Evolutionary conservation across 1,140 invertebrate genomes (phyloP), one percentile per base, ranked within the genome.

Genomic region (Cylas formicarius): DNA sequence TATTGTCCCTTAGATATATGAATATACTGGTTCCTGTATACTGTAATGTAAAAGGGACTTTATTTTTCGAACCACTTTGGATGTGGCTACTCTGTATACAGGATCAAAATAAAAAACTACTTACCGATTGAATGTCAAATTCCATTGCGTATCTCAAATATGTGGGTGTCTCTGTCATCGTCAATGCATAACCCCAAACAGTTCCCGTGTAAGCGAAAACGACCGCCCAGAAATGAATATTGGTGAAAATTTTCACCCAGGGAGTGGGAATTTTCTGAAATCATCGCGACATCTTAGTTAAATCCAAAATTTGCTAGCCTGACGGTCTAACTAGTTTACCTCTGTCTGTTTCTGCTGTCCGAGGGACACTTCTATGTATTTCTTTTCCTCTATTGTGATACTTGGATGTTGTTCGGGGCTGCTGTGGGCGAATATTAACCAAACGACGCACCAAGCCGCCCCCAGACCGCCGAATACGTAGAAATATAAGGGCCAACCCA

Each of bases 401-500:
- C n/a, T 22, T 23, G 35, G 35, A 23, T 37, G 35, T 8, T 20
- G 23, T 23, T 17, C 35, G 9, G 35, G 19, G n/a, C 11, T 37
- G 4, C 26, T n/a, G 11, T 37, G 19, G 16, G 7, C 18, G 13
- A 21, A 9, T 9, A 37, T 24, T 2, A 37, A 4, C 35, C 35
- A 37, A 2, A 20, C 9, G 1, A 31, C 28, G 8, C 28, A 31
- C 28, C 28, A 31, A 0, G 72, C 1, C 1, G 84, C 44, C n/a
- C 77, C 71, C 0, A 79, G 46, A 4, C 55, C 67, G 41, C 86
- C 86, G 56, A 87, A 82, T 0, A 80, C 57, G 56, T 90, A 90
- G 61, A 88, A 90, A 2, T 84, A 77, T 11, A 76, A 70, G 0
- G 83, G 83, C 86, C 86, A 90, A 0, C 86, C 86, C 1, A 74